phyloP scores from a whole-genome alignment of 92 coral and sea anemone genomes.

The Montipora capitata region DNA sequence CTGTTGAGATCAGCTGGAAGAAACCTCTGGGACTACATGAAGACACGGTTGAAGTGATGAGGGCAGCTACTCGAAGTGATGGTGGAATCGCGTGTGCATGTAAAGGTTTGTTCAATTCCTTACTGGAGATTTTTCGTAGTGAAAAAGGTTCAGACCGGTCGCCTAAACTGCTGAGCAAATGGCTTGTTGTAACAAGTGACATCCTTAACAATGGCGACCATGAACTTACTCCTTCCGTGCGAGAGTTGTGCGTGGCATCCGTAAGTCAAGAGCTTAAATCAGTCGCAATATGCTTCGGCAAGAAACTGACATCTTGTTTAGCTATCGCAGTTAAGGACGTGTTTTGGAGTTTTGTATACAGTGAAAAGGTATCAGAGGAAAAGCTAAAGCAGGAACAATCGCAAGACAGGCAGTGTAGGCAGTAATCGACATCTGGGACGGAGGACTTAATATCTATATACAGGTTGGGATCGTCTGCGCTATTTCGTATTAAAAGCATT shows the following conservation, averaged over 20 bases:
- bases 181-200: too few relatives aligned
- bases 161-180: background rate
- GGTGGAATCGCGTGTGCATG: background rate
- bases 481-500: background rate
- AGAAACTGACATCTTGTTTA: constrained; percentile 7
- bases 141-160: background rate
- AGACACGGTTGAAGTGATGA: background rate
- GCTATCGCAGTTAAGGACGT: constrained; percentile 13
- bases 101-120: background rate
- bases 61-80: background rate
- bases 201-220: too few relatives aligned
- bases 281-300: background rate
- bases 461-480: background rate
- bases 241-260: background rate
- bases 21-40: background rate
- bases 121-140: background rate
- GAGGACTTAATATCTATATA: background rate
- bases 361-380: constrained; percentile 20
- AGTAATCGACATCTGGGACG: background rate
- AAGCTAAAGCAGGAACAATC: background rate
- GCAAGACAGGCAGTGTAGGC: background rate
- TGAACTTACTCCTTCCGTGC: background rate
- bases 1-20: background rate
- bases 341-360: constrained; percentile 4
- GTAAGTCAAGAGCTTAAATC: background rate